Evolutionary conservation across 2,797 vertebrate genomes (phyloP), one percentile per base, ranked within the genome.

Genomic region (Eulemur albifrons): DNA sequence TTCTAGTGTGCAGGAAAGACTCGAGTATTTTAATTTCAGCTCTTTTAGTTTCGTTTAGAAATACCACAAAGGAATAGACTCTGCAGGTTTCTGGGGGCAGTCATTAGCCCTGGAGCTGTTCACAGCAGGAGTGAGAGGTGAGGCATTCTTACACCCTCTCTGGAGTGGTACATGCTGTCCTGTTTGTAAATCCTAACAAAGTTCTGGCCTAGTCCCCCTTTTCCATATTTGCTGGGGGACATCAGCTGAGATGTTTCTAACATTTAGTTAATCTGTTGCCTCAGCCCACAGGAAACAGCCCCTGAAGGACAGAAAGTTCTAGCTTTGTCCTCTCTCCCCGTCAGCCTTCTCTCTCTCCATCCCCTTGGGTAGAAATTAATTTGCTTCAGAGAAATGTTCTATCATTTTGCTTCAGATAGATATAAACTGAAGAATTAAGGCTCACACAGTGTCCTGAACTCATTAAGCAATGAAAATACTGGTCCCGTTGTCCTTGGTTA

Each of bases 371-470:
- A 59, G 50, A 83, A 93, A 73, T 59, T 40, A 81, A 54, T 54
- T 96, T 86, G 48, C 77, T 94, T 79, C 79, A 48, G 52, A 84
- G 61, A 88, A 88, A 54, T 63, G 43, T 69, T 40, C 35, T n/a
- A 38, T 32, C 95, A 7, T 70, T 85, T 97, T 97, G 73, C 59
- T 96, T 91, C 52, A 76, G 35, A 69, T 4, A 82, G 17, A 79
- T 38, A 72, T 1, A 69, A 76, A 2, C 7, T 70, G 69, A 93
- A 87, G 32, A 63, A 72, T 72, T 65, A 83, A 48, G 35, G 14
- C 20, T 79, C 70, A 80, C 14, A 48, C 15, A 80, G 80, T 67
- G 63, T 70, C n/a, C 63, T 77, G 35, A 72, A 87, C 23, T 73
- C 87, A 57, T 0, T 35, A 15, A 89, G 35, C 69, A 86, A 86